Evolutionary conservation across 2,797 vertebrate genomes (phyloP).

Genomic region (Botia almorhae): DNA sequence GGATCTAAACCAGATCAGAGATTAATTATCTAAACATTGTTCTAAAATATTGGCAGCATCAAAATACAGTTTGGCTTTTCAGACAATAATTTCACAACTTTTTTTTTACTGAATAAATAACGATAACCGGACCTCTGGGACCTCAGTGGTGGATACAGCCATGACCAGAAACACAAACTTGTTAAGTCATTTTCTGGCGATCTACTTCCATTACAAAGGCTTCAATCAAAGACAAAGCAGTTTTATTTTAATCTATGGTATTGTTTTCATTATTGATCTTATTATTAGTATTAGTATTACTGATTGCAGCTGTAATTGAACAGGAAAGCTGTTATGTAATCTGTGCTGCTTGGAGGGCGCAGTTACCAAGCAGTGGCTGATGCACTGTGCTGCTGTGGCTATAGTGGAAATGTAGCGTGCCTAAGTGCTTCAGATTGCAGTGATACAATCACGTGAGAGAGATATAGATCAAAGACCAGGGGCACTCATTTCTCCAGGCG

Average conservation of each 20-base stretch:
- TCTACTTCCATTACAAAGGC: background rate
- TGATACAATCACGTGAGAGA: conserved; percentile 16
- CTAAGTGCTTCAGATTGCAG: conserved; percentile 20
- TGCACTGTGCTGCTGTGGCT: conserved; percentile 27
- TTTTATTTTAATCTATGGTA: conserved; percentile 12
- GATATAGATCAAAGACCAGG: conserved; percentile 48
- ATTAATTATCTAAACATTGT: too few relatives aligned
- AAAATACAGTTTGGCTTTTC: too few relatives aligned
- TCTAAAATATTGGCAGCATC: too few relatives aligned
- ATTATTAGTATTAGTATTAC: background rate
- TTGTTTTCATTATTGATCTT: background rate
- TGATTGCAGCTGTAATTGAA: background rate
- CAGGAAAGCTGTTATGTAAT: background rate
- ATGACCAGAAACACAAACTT: too few relatives aligned
- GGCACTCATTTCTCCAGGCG: conserved; percentile 60
- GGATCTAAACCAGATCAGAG: too few relatives aligned
- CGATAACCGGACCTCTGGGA: too few relatives aligned
- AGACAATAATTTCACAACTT: too few relatives aligned
- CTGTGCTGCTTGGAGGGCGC: background rate
- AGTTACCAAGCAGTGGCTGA: conserved; percentile 19
- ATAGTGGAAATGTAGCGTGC: conserved; percentile 9
- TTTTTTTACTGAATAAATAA: too few relatives aligned
- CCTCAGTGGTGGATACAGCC: too few relatives aligned
- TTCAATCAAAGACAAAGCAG: background rate
- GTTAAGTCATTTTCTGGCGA: background rate